Percentiles rank a stretch among this genome's conserved stretches.
Evolutionary conservation across 2,113 vertebrate genomes (phyloP).

Genomic region (Alligator mississippiensis): DNA sequence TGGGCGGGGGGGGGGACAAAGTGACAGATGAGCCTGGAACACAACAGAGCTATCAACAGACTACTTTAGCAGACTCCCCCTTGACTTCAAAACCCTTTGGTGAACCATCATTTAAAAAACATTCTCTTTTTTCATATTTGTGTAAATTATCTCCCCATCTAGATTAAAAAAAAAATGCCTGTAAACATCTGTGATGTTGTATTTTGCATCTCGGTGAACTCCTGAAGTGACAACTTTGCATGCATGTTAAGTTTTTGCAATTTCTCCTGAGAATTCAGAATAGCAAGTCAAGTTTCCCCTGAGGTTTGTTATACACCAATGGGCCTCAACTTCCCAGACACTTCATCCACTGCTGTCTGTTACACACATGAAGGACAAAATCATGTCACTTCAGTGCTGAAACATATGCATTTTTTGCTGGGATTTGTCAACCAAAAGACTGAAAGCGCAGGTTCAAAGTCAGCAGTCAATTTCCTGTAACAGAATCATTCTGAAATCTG

Average conservation of each 20-base stretch:
- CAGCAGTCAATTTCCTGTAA: background rate
- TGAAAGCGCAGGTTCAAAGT: background rate
- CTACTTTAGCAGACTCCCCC: background rate
- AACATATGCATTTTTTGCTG: fast-evolving
- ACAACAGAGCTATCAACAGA: background rate
- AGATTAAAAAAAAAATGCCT: background rate
- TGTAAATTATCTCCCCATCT: background rate
- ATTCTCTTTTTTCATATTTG: background rate
- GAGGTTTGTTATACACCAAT: background rate
- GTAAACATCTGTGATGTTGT: constrained; percentile 1
- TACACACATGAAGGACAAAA: background rate
- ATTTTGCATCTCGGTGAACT: background rate
- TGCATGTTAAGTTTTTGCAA: background rate
- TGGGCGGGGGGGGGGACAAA: fast-evolving
- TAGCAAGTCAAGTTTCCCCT: background rate
- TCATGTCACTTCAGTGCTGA: background rate
- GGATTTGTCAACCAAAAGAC: background rate
- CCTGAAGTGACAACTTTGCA: background rate
- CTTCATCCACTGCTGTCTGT: background rate
- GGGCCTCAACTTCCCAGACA: background rate
- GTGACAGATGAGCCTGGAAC: background rate
- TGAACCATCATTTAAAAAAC: background rate
- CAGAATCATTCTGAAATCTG: background rate
- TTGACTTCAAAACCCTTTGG: background rate
- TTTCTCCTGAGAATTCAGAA: background rate